Evolutionary conservation across 2,888 invertebrate genomes (phyloP), one percentile per base, ranked within the genome.

Genomic region (Pimpla rufipes): DNA sequence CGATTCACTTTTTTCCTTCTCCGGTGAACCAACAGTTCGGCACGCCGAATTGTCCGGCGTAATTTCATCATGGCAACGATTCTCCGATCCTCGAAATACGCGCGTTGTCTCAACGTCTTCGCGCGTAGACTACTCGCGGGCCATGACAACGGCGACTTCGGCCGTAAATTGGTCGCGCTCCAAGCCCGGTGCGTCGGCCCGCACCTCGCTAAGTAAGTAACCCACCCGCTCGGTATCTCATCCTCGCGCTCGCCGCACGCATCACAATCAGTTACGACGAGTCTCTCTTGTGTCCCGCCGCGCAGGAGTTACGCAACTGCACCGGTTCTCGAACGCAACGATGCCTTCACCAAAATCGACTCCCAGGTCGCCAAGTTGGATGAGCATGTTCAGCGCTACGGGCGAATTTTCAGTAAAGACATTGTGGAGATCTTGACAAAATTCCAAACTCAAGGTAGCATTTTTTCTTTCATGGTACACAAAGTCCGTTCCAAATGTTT

Each of bases 391-490:
- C 94, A 96, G 55, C 94, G 96, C 88, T 95, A 95, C 81, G 97
- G 97, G 18, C 95, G 97, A 84, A 96, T 97, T 86, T 96, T 96
- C 0, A 95, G 96, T 55, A 94, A 95, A 37, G 97, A 97, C 89
- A 95, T 97, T 87, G 96, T 97, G 92, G 96, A 96, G 87, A 95
- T 97, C n/a, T 94, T 97, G 87, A 96, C 96, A 88, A 97, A 97
- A 93, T 97, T 62, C 94, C 95, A 83, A 94, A 94, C 45, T 94
- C 89, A n/a, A 83, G 91, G 94, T 94, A 89, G 29, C 21, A 10
- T 47, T 10, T 13, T 23, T 42, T 59, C 6, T 57, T 59, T 21
- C 10, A 21, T n/a, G n/a, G n/a, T n/a, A n/a, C n/a, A n/a, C n/a
- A n/a, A n/a, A n/a, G n/a, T n/a, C n/a, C n/a, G n/a, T n/a, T n/a